Percentiles rank a stretch among this genome's conserved stretches.
phyloP scores from a whole-genome alignment of 2,888 invertebrate species.

The Eupithecia tripunctaria region DNA sequence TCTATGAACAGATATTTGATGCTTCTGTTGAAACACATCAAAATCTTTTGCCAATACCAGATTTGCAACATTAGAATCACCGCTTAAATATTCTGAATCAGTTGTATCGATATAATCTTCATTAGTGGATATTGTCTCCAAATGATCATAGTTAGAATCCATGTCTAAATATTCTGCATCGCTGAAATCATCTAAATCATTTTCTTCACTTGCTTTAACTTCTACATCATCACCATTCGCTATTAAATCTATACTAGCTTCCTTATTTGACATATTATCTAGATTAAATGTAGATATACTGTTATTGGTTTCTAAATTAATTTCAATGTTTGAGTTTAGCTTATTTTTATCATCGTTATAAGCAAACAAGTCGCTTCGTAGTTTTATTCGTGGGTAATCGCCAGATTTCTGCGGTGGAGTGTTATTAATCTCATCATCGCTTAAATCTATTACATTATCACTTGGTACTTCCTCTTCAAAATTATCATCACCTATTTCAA shows the following conservation, averaged over 20 bases:
- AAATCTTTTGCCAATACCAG: slow-evolving; percentile 12
- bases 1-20: slow-evolving; percentile 15
- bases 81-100: background rate
- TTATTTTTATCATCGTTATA: background rate
- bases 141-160: background rate
- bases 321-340: background rate
- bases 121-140: background rate
- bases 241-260: background rate
- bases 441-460: background rate
- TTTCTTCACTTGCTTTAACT: background rate
- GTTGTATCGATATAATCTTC: background rate
- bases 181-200: background rate
- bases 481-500: background rate
- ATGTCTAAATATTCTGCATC: background rate
- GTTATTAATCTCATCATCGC: background rate
- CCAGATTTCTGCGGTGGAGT: background rate
- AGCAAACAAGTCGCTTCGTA: slow-evolving; percentile 1
- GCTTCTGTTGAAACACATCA: slow-evolving; percentile 25
- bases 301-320: background rate
- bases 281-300: background rate
- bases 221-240: background rate
- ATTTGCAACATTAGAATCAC: background rate
- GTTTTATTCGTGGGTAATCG: background rate
- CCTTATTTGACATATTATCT: background rate
- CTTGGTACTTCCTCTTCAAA: background rate